Evolutionary conservation across 2,113 vertebrate genomes (phyloP).

Genomic region (Pandion haliaetus): DNA sequence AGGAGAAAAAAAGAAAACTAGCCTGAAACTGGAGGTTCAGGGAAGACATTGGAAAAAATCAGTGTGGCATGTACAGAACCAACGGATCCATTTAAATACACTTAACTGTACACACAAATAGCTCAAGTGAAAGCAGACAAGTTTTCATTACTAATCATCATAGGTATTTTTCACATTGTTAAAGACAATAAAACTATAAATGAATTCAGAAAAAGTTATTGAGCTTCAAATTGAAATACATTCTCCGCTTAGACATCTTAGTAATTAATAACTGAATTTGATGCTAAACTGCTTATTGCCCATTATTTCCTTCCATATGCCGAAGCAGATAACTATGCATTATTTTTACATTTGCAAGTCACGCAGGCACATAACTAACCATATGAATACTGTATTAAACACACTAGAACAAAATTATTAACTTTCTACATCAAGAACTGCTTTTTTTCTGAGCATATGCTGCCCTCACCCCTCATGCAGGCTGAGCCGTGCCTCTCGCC

Average conservation of each 20-base stretch:
- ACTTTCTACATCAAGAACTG: not conserved
- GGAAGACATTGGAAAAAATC: not conserved
- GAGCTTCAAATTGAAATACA: not conserved
- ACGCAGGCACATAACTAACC: not conserved
- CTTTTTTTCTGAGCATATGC: not conserved
- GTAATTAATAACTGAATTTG: not conserved
- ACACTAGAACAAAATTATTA: not conserved
- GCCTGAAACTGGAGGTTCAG: not conserved
- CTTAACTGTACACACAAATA: not conserved
- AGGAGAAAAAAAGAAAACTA: not conserved
- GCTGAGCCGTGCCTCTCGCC: not conserved
- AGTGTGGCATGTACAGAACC: not conserved
- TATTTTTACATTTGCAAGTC: not conserved
- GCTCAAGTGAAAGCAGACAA: not conserved
- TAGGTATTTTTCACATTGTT: not conserved
- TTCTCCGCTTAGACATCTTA: not conserved
- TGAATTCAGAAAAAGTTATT: not conserved
- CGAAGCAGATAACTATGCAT: not conserved
- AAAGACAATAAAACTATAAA: not conserved
- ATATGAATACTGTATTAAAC: not conserved
- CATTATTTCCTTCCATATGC: not conserved
- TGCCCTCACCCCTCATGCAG: not conserved
- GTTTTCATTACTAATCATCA: not conserved
- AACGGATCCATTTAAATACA: not conserved
- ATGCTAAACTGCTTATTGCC: not conserved